A percentile compares a stretch with the other conserved stretches of the same genome.
Conservation (phyloP, 2,113 vertebrate genomes). For the Desmodus rotundus region DNA sequence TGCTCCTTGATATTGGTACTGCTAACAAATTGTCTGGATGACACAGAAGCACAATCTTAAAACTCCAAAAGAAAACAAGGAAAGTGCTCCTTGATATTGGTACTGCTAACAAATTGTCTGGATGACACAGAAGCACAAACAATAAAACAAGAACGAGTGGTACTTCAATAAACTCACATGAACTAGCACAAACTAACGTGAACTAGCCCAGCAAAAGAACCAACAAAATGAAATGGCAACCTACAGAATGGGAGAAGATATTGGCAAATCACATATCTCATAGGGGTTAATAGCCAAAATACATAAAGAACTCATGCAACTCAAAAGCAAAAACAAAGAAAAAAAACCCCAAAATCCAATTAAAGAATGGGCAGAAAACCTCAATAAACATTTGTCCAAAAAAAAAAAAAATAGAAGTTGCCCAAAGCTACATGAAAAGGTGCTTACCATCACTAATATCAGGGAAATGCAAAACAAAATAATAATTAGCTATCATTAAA, state of each 20-base stretch:
- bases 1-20: neutral
- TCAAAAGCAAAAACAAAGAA: neutral
- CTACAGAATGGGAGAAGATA: neutral
- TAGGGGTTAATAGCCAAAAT: neutral
- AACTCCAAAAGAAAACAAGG: neutral
- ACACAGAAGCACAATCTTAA: neutral
- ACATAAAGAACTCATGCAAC: neutral
- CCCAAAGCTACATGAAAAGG: neutral
- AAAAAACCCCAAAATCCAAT: no score
- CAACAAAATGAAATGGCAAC: neutral
- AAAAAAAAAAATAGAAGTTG: neutral
- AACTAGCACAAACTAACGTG: neutral
- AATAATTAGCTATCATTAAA: neutral
- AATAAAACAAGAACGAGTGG: neutral
- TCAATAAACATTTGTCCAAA: neutral
- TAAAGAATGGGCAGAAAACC: neutral
- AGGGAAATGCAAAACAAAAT: neutral
- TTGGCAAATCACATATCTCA: neutral
- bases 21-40: neutral
- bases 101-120: neutral
- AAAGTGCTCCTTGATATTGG: neutral
- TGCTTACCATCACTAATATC: neutral
- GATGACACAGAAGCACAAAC: neutral
- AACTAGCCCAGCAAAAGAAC: neutral
- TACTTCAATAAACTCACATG: neutral